Conservation (phyloP, 2,797 vertebrate genomes). For the Sciurus vulgaris region DNA sequence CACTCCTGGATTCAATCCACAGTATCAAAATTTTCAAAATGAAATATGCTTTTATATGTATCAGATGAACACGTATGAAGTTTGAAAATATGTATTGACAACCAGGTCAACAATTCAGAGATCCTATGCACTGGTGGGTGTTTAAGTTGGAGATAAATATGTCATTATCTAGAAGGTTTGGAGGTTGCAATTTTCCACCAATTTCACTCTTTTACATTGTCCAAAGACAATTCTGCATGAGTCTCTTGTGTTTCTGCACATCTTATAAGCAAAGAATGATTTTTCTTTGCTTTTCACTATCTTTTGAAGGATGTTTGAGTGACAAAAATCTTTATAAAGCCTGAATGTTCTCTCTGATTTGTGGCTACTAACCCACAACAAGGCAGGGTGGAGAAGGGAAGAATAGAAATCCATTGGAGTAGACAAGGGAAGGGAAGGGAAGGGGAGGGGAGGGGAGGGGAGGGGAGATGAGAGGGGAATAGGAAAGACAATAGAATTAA, state of each 20-base stretch:
- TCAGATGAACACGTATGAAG: not conserved
- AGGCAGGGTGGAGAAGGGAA: too few species aligned
- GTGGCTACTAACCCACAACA: too few species aligned
- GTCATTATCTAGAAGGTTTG: not conserved
- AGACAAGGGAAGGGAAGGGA: too few species aligned
- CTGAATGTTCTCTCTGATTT: too few species aligned
- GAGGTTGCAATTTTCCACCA: not conserved
- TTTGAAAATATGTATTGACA: slow-evolving; percentile 7
- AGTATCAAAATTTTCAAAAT: too few species aligned
- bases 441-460: too few species aligned
- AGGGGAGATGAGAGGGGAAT: too few species aligned
- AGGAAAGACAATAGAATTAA: too few species aligned
- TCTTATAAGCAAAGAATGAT: not conserved
- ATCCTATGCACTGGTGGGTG: not conserved
- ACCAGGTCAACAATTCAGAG: not conserved
- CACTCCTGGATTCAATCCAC: too few species aligned
- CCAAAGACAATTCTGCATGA: not conserved
- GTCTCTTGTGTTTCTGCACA: not conserved
- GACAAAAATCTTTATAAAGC: not conserved
- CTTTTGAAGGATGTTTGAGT: slow-evolving; percentile 17
- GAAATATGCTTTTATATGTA: not conserved
- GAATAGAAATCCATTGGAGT: too few species aligned
- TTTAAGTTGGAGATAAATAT: slow-evolving; percentile 17
- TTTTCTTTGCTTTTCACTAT: not conserved
- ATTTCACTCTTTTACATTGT: slow-evolving; percentile 1